Evolutionary conservation across 2,888 invertebrate species (phyloP), one percentile per base, ranked within the genome.

Genomic region (Pollenia griseotomentosa): DNA sequence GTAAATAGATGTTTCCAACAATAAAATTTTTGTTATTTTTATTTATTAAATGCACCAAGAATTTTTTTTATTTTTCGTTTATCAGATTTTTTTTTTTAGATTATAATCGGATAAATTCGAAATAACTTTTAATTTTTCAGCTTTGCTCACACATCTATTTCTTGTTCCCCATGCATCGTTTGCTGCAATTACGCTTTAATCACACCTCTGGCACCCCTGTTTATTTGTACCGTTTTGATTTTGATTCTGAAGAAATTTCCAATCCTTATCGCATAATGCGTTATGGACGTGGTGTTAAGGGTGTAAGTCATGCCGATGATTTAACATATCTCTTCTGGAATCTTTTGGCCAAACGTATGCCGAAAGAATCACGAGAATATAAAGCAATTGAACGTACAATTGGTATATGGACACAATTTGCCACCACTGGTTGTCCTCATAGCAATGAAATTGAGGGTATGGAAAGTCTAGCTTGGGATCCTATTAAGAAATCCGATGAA

Each of bases 281-380:
- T 14, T 89, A 88, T 33, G 93, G 93, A 0, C 91, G 91, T 16
- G 90, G 91, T 12, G 88, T 92, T 0, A 91, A 92, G 85, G 93
- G 93, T 16, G 92, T 92, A 1, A 90, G 91, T 63, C 93, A 93
- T 89, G 91, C 90, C 14, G 93, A 93, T 86, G 93, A 93, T 2
- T 86, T 93, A 55, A 88, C 91, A 0, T 93, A 92, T 86, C 88
- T 90, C 3, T 93, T 93, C 68, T 90, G 90, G 82, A 92, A 90
- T 75, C 51, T 90, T 0, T 79, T 91, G 40, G 89, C 90, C 0
- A 89, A 88, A 2, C 90, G 91, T 11, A 23, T 92, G 86, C 83
- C 89, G 8, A 91, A 89, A 42, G 92, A 92, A 2, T 91, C 91
- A 23, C 90, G 90, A 2, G 93, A 93, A 71, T 93, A 91, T 81